phyloP scores from a whole-genome alignment of 2,797 vertebrate species.

The Tiaroga cobitis region DNA sequence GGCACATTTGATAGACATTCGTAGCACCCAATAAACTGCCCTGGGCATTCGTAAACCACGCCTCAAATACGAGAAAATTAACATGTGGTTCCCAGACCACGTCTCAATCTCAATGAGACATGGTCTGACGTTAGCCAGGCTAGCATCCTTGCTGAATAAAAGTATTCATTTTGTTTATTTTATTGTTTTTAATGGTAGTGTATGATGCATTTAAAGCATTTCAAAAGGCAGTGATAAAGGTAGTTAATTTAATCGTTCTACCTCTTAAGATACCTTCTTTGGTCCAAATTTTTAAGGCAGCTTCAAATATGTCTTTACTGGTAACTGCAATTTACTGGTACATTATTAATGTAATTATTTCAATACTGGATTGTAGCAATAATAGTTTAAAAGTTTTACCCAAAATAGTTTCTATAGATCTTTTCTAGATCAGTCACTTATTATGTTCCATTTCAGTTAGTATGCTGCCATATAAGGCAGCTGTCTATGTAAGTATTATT shows the following conservation, averaged over 20 bases:
- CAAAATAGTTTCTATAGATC: not conserved
- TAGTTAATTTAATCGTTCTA: not conserved
- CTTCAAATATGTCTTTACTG: not conserved
- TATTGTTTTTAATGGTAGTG: not conserved
- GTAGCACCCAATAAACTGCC: too few relatives aligned
- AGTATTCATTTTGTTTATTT: not conserved
- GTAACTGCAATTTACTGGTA: not conserved
- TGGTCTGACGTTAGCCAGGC: too few relatives aligned
- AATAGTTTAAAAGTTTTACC: not conserved
- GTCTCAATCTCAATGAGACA: too few relatives aligned
- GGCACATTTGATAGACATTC: too few relatives aligned
- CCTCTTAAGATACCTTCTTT: not conserved
- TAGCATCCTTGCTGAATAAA: not conserved
- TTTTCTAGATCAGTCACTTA: not conserved
- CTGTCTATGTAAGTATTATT: not conserved
- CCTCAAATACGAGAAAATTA: too few relatives aligned
- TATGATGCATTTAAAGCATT: not conserved
- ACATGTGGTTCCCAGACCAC: too few relatives aligned
- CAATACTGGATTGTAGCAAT: not conserved
- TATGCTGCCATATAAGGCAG: not conserved
- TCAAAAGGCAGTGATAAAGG: not conserved
- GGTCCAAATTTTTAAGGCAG: not conserved
- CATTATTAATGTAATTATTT: not conserved
- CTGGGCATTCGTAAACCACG: too few relatives aligned
- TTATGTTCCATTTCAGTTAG: not conserved